These are phyloP conservation scores for Xestia sexstrigata DNA, from an alignment of 2,888 invertebrate genomes.

Conservation along the genomic window DNA sequence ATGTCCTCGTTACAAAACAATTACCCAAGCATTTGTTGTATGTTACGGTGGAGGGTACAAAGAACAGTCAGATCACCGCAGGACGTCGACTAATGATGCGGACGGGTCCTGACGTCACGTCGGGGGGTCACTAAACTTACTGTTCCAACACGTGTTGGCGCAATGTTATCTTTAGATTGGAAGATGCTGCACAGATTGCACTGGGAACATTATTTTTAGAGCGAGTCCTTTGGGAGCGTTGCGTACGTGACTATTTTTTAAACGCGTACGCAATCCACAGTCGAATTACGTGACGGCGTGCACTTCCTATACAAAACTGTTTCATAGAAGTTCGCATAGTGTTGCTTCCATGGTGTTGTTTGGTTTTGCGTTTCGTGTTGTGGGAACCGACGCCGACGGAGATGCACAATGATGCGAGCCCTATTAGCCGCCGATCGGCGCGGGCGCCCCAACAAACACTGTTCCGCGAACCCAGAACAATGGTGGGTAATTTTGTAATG, in stretches of 20 bases:
- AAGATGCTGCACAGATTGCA: slow-evolving; percentile 74
- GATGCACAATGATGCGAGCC: slow-evolving; percentile 83
- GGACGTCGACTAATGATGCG: slow-evolving; percentile 80
- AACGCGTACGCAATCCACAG: slow-evolving; percentile 62
- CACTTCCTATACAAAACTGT: slow-evolving; percentile 68
- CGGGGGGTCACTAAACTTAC: slow-evolving; percentile 79
- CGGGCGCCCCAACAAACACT: slow-evolving; percentile 78
- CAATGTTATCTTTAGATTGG: slow-evolving; percentile 72
- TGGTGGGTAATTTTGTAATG: slow-evolving; percentile 89
- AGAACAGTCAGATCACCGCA: slow-evolving; percentile 74
- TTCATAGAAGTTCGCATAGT: slow-evolving; percentile 73
- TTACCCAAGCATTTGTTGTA: slow-evolving; percentile 73
- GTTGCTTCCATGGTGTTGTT: slow-evolving; percentile 74
- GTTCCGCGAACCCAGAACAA: slow-evolving; percentile 89
- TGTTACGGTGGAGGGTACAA: slow-evolving; percentile 70
- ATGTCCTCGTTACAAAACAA: slow-evolving; percentile 75
- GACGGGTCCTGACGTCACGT: slow-evolving; percentile 72
- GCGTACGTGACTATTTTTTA: slow-evolving; percentile 63
- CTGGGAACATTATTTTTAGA: slow-evolving; percentile 71
- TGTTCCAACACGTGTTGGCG: slow-evolving; percentile 75
- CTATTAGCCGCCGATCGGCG: slow-evolving; percentile 82
- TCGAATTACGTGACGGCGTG: slow-evolving; percentile 73
- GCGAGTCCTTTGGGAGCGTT: slow-evolving; percentile 65
- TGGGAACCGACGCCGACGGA: slow-evolving; percentile 79
- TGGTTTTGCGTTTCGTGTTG: slow-evolving; percentile 73